These are phyloP conservation scores for Mythimna vitellina DNA, from an alignment of 2,888 invertebrate species.

Conservation along the genomic window DNA sequence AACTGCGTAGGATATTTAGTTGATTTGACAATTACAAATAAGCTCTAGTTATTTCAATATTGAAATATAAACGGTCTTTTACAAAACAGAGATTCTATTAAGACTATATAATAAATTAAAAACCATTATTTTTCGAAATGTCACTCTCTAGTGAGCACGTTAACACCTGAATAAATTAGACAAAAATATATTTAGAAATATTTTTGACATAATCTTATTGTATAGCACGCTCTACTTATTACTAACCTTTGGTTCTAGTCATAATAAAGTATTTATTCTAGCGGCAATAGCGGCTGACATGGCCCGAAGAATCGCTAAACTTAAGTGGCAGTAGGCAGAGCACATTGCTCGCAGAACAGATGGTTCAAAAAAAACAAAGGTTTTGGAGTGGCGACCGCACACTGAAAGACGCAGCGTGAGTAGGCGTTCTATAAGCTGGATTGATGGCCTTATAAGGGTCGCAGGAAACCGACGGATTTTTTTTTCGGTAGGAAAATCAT, in stretches of 20 bases:
- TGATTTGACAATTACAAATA: neutral
- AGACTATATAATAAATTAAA: neutral
- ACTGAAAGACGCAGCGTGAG: too few species aligned
- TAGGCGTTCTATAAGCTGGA: too few species aligned
- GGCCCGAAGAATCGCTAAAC: too few species aligned
- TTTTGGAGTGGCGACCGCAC: too few species aligned
- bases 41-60: neutral
- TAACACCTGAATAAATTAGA: neutral
- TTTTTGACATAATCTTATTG: neutral
- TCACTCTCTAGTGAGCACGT: neutral
- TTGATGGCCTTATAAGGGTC: too few species aligned
- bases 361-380: too few species aligned
- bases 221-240: conserved; percentile 4
- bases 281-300: neutral
- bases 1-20: neutral
- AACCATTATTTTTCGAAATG: neutral
- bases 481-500: too few species aligned
- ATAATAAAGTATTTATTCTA: too few species aligned
- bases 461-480: too few species aligned
- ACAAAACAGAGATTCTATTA: neutral
- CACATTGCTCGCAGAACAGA: too few species aligned
- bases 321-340: too few species aligned
- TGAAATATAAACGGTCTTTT: neutral
- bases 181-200: neutral
- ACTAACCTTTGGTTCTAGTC: neutral